These are phyloP conservation scores for Helogale parvula DNA, from an alignment of 2,113 vertebrate species.

Conservation along the genomic window DNA sequence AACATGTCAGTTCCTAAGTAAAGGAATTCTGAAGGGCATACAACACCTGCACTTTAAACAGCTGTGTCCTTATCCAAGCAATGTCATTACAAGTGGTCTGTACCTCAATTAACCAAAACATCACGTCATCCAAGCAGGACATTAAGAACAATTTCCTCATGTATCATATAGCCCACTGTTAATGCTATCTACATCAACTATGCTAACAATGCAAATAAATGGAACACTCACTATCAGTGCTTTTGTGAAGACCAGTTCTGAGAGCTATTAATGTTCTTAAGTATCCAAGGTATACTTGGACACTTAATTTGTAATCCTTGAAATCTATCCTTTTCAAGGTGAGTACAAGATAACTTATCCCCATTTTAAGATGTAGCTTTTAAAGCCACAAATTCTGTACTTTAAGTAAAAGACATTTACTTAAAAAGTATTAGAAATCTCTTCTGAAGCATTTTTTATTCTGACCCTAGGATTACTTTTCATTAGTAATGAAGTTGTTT, in stretches of 20 bases:
- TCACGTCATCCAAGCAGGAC: not conserved
- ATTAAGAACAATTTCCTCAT: not conserved
- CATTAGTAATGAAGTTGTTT: constrained; percentile 28
- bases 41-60: not conserved
- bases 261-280: not conserved
- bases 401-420: not conserved
- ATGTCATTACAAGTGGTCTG: not conserved
- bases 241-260: constrained; percentile 11
- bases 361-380: constrained; percentile 48
- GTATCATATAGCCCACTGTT: not conserved
- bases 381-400: constrained; percentile 39
- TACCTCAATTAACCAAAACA: constrained; percentile 30
- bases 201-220: not conserved
- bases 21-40: constrained; percentile 30
- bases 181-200: constrained; percentile 24
- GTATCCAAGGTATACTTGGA: not conserved
- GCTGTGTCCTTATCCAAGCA: not conserved
- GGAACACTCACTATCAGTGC: constrained; percentile 6
- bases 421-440: not conserved
- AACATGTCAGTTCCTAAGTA: constrained; percentile 16
- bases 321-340: constrained; percentile 42
- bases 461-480: constrained; percentile 39
- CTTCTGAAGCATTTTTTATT: constrained; percentile 38
- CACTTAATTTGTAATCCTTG: not conserved
- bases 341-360: not conserved